These are phyloP conservation scores for Ceratothoa steindachneri DNA, from an alignment of 2,888 invertebrate genomes.

Conservation along the genomic window DNA sequence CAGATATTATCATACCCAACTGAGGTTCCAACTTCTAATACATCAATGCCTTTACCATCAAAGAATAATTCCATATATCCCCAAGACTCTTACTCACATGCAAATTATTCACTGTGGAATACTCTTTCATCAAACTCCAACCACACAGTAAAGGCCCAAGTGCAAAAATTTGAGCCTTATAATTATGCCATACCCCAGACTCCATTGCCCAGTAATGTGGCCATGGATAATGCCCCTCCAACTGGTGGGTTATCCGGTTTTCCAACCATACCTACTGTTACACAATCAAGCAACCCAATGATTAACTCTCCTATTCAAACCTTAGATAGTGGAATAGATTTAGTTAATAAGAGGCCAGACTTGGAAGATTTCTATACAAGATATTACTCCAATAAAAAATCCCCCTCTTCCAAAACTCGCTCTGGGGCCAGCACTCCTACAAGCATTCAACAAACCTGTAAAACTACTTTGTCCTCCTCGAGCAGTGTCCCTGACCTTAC, in stretches of 20 bases:
- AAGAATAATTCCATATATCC: background rate
- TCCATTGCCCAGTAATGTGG: conserved; percentile 16
- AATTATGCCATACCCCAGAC: conserved; percentile 23
- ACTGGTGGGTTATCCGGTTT: background rate
- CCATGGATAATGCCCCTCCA: background rate
- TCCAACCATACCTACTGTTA: background rate
- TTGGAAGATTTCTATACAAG: conserved; percentile 44
- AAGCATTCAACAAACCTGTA: conserved; percentile 10
- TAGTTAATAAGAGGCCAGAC: conserved; percentile 34
- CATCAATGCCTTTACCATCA: conserved; percentile 19
- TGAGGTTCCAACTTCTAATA: conserved; percentile 6
- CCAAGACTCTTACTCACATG: conserved; percentile 19
- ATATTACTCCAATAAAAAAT: conserved; percentile 39
- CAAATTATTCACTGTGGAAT: conserved; percentile 33
- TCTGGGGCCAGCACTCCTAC: conserved; percentile 32
- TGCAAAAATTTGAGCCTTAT: conserved; percentile 31
- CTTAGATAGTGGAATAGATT: background rate
- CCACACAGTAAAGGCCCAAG: background rate
- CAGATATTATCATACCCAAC: conserved; percentile 1
- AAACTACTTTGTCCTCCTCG: conserved; percentile 32
- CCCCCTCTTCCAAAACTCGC: conserved; percentile 14
- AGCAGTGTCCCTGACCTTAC: conserved; percentile 48
- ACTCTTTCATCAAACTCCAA: background rate
- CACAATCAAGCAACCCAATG: background rate
- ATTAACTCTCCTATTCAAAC: background rate